Conservation (phyloP, 2,113 vertebrate species). For the Empidonax traillii region DNA sequence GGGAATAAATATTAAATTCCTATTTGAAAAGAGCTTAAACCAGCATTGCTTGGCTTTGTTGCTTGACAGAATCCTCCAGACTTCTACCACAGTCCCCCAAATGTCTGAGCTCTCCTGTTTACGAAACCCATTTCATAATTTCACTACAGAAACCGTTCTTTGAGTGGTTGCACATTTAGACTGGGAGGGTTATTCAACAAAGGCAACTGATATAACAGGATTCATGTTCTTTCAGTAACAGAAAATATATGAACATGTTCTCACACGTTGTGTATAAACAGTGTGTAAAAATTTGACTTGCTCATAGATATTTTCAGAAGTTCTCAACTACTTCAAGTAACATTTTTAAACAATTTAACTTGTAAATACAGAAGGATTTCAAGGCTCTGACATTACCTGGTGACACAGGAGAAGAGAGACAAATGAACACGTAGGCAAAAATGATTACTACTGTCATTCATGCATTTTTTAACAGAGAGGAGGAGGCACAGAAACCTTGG, state of each 20-base stretch:
- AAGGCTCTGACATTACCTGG: neutral
- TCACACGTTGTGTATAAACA: neutral
- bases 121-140: neutral
- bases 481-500: neutral
- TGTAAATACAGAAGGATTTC: neutral
- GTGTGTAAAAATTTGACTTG: neutral
- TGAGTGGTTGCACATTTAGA: neutral
- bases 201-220: fast-evolving
- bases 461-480: neutral
- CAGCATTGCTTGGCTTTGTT: neutral
- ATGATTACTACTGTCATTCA: neutral
- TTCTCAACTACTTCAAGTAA: neutral
- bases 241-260: neutral
- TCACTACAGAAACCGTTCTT: neutral
- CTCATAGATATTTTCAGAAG: neutral
- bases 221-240: neutral
- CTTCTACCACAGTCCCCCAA: neutral
- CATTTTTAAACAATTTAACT: neutral
- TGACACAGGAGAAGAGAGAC: neutral
- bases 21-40: neutral
- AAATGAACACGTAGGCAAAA: neutral
- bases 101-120: neutral
- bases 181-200: neutral
- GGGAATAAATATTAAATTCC: neutral
- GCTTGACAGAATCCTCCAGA: neutral